A percentile compares a stretch with the other conserved stretches of the same genome.
These are phyloP conservation scores for Indicator maculatus DNA, from an alignment of 2,113 vertebrate species.

Conservation along the genomic window DNA sequence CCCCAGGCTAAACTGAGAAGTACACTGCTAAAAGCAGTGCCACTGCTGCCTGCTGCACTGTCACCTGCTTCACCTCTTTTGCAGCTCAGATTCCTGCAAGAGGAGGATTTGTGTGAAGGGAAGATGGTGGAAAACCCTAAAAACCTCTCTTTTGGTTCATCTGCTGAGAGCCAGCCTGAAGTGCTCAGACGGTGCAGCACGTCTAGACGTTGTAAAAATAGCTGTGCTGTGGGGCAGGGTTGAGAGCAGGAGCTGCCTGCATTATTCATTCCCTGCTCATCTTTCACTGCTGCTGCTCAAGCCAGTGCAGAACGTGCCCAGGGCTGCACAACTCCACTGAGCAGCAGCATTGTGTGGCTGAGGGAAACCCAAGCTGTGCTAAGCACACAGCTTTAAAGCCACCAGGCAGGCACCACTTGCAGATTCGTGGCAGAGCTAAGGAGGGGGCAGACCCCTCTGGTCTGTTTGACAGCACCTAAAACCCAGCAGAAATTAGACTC, in stretches of 20 bases:
- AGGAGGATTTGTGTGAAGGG: background rate
- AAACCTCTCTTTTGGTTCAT: background rate
- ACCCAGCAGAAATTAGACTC: background rate
- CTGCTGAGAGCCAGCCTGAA: background rate
- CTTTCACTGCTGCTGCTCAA: background rate
- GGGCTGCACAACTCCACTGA: background rate
- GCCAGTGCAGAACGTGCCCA: background rate
- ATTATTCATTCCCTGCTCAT: slow-evolving; percentile 54
- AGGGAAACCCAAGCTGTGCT: background rate
- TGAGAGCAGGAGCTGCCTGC: slow-evolving; percentile 25
- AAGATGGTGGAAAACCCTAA: background rate
- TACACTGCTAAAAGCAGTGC: background rate
- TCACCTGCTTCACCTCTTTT: background rate
- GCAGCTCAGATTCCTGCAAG: background rate
- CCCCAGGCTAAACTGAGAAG: background rate
- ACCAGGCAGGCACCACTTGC: too few relatives aligned
- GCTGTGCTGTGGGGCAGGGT: background rate
- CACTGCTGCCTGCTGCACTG: background rate
- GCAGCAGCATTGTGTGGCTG: background rate
- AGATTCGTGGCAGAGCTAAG: background rate
- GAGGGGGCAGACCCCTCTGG: background rate
- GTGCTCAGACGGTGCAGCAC: background rate
- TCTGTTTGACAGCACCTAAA: background rate
- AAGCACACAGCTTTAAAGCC: rapidly evolving
- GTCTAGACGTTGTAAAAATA: slow-evolving; percentile 60